Base-by-base conservation (phyloP, 2,113 vertebrate species). In the Benitochromis conjunctus region DNA sequence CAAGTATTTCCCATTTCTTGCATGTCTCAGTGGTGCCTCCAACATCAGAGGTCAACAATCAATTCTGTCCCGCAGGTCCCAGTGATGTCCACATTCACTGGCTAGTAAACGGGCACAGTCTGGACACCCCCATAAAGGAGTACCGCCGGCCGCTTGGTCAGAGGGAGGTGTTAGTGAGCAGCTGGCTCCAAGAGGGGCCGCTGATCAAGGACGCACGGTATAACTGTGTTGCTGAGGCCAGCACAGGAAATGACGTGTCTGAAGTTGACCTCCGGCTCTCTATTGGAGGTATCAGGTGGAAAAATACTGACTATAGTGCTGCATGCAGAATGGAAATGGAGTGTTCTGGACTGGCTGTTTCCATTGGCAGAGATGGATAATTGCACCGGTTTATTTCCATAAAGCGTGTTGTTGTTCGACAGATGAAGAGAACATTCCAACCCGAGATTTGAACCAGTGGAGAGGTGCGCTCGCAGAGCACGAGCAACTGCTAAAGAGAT, bases 161-260 rank as follows among this genome's bases (percentile, higher is more conserved):
- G n/a, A 96, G 94, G 60, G 93, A 91, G 84, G 84, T 95, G 9
- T 96, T 98, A 1, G 93, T 96, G 84, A 96, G 98, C 95, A 99
- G 98, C 93, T 99, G 98, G 98, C 92, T 99, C 79, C 95, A 88
- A 89, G 94, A 93, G 74, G 97, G 97, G 3, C 88, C 96, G 3
- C 71, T 97, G 64, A 86, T 78, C 77, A 95, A 96, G 85, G 96
- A 97, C 5, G 90, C 97, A 8, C 95, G 95, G 51, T 99, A 98
- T 89, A 85, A 92, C 79, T 99, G 99, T 88, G 95, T 96, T 0
- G 96, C 96, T 3, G 79, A 95, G 80, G 97, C 98, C 48, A 86
- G 94, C 19, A 87, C 79, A 4, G 97, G 97, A 76, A 97, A 87
- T 5, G 91, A 86, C 60, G 92, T 90, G 0, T 98, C 98, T 1